Percentiles rank a stretch among this genome's conserved stretches.
Evolutionary conservation across 1,140 invertebrate genomes (phyloP).

Genomic region (Eupristina koningsbergeri): DNA sequence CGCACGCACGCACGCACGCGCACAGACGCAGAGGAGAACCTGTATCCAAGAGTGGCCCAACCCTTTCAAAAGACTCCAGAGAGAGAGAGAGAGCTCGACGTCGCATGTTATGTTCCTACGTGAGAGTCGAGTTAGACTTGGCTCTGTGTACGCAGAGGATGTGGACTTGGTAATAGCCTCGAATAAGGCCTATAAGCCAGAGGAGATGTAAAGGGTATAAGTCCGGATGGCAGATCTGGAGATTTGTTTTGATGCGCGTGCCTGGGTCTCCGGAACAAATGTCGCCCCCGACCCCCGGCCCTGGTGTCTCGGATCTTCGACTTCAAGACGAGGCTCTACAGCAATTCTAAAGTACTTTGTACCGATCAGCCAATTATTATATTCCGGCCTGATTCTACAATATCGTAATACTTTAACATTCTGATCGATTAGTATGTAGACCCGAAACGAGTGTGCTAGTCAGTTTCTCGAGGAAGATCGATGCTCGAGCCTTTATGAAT

Average conservation of each 20-base stretch:
- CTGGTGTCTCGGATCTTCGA: background rate
- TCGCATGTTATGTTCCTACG: background rate
- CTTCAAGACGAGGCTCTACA: background rate
- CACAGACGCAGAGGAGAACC: slow-evolving; percentile 21
- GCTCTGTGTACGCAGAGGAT: background rate
- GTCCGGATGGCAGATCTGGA: slow-evolving; percentile 11
- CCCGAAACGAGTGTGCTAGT: no score
- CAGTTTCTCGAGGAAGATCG: no score
- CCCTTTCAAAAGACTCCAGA: background rate
- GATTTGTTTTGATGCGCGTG: slow-evolving; percentile 27
- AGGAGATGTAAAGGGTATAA: background rate
- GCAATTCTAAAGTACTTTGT: background rate
- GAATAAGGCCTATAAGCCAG: background rate
- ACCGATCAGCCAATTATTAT: background rate
- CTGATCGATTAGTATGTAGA: background rate
- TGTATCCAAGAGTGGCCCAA: background rate
- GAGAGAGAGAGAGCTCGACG: no score
- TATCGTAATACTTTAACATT: background rate
- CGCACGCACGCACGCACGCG: background rate
- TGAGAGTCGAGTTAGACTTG: slow-evolving; percentile 22
- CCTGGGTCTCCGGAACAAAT: slow-evolving; percentile 2
- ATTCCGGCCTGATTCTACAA: background rate
- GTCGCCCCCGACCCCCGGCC: background rate
- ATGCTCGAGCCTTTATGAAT: no score
- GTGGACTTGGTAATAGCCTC: slow-evolving; percentile 24